Conservation (phyloP, 2,888 invertebrate species). For the Orgyia antiqua region DNA sequence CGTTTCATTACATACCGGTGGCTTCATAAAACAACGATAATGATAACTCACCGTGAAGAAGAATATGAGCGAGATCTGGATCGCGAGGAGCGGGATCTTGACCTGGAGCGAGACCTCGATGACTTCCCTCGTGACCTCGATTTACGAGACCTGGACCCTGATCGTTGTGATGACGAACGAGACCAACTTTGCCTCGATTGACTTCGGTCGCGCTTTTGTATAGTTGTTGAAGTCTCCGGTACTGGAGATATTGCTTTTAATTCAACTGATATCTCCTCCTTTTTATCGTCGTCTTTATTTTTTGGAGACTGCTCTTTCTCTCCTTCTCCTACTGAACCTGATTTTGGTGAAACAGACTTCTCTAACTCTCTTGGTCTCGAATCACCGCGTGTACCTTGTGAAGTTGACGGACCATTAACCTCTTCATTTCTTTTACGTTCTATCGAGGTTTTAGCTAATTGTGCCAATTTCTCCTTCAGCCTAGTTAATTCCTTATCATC, state of each 20-base stretch:
- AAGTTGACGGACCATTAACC: conserved; percentile 42
- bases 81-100: conserved; percentile 40
- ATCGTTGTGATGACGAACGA: conserved; percentile 48
- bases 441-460: conserved; percentile 81
- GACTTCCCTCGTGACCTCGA: conserved; percentile 46
- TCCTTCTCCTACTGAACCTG: conserved; percentile 18
- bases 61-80: conserved; percentile 70
- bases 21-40: too few species aligned
- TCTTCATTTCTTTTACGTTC: conserved; percentile 42
- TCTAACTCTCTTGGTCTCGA: conserved; percentile 14
- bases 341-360: conserved; percentile 1
- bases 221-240: conserved; percentile 34
- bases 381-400: conserved; percentile 22
- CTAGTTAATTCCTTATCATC: conserved; percentile 82
- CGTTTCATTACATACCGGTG: too few species aligned
- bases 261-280: conserved; percentile 14
- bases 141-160: conserved; percentile 36
- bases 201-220: conserved; percentile 36
- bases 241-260: conserved; percentile 34
- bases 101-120: conserved; percentile 40
- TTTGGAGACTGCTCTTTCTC: conserved; percentile 28
- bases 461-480: conserved; percentile 82
- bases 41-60: conserved; percentile 69
- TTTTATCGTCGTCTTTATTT: conserved; percentile 10
- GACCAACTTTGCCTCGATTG: conserved; percentile 46